Evolutionary conservation across 2,888 invertebrate species (phyloP).

Genomic region (Lomographa bimaculata): DNA sequence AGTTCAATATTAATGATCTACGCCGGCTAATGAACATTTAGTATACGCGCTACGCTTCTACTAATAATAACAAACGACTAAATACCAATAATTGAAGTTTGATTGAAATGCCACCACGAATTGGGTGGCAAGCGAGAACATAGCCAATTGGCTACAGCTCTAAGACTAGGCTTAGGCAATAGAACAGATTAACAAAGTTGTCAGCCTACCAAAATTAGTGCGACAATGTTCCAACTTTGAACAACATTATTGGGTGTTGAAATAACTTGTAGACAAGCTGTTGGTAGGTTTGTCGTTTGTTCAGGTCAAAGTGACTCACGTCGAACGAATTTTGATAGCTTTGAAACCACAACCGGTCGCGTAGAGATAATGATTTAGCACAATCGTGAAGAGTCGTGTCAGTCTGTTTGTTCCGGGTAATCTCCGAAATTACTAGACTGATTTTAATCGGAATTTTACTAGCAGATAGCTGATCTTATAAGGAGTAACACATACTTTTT

Average conservation of each 20-base stretch:
- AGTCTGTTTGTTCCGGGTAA: too few relatives aligned
- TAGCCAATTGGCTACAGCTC: too few relatives aligned
- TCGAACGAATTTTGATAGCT: slow-evolving; percentile 40
- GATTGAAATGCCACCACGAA: slow-evolving; percentile 15
- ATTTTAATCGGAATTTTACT: too few relatives aligned
- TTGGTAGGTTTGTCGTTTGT: slow-evolving; percentile 3
- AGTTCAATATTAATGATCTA: too few relatives aligned
- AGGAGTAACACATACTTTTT: too few relatives aligned
- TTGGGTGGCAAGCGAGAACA: slow-evolving; percentile 5
- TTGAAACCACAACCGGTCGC: slow-evolving; percentile 19
- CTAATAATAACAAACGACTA: neutral
- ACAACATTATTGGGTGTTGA: slow-evolving; percentile 11
- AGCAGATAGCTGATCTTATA: too few relatives aligned
- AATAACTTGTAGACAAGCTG: slow-evolving; percentile 11
- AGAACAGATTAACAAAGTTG: slow-evolving; percentile 16
- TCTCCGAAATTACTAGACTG: too few relatives aligned
- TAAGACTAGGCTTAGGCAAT: too few relatives aligned
- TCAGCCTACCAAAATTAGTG: slow-evolving; percentile 18
- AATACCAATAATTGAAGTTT: slow-evolving; percentile 7
- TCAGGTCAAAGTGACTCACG: slow-evolving; percentile 36
- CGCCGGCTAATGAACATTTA: too few relatives aligned
- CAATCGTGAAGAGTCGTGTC: slow-evolving; percentile 2
- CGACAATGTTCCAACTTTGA: slow-evolving; percentile 18
- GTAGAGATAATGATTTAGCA: slow-evolving; percentile 5
- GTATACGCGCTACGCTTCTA: neutral